A percentile compares a stretch with the other conserved stretches of the same genome.
These are phyloP conservation scores for Rhopalosiphum nymphaeae DNA, from an alignment of 2,888 invertebrate species.

Conservation along the genomic window DNA sequence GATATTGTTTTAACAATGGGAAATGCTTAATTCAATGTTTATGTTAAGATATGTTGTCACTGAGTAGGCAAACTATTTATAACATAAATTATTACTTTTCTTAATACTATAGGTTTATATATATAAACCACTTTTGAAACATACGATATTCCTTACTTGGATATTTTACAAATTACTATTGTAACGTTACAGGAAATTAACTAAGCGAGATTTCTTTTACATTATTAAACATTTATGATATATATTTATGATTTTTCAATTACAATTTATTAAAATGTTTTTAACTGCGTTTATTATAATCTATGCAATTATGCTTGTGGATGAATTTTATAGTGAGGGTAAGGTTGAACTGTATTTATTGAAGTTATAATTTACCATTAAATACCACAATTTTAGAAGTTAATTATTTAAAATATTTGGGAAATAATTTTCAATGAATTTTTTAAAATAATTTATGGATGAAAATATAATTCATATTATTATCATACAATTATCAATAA, in stretches of 20 bases:
- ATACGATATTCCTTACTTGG: neutral
- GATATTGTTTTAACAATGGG: constrained; percentile 29
- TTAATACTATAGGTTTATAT: neutral
- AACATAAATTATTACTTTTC: neutral
- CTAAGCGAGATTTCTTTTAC: neutral
- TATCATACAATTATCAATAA: neutral
- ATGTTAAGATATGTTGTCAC: neutral
- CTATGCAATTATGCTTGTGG: neutral
- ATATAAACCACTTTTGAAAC: too few relatives aligned
- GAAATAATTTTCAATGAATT: neutral
- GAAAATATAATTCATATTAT: neutral
- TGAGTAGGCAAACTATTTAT: neutral
- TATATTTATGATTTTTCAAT: neutral
- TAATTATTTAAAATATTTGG: neutral
- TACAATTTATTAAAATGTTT: neutral
- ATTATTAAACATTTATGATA: neutral
- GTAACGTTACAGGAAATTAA: neutral
- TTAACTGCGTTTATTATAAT: neutral
- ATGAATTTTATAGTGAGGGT: constrained; percentile 17
- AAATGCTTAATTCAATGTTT: neutral
- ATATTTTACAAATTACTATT: neutral
- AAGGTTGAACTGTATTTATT: neutral
- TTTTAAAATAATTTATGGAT: neutral
- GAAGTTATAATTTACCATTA: neutral
- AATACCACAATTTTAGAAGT: neutral